Evolutionary conservation across 2,113 vertebrate genomes (phyloP).

Genomic region (Pygathrix nemaeus): DNA sequence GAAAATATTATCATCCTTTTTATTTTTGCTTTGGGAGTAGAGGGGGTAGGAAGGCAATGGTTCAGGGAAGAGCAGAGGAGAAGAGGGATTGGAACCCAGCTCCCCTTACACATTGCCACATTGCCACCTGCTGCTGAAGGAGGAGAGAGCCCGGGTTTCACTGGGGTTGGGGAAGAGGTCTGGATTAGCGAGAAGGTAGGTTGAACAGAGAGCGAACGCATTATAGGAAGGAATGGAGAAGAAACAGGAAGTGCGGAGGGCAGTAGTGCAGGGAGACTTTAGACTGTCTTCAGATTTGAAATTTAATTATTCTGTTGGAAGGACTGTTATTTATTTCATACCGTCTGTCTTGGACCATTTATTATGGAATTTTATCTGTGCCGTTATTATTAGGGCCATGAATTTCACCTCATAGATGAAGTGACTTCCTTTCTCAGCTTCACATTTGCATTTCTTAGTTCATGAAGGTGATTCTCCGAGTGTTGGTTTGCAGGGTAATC

Average conservation of each 20-base stretch:
- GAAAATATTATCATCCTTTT: not conserved
- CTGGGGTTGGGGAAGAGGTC: not conserved
- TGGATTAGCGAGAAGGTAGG: no score
- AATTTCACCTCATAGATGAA: not conserved
- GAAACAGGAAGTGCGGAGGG: not conserved
- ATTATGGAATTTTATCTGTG: not conserved
- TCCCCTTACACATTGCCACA: fast-evolving
- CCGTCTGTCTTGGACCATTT: not conserved
- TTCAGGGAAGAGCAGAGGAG: not conserved
- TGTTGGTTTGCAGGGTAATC: not conserved
- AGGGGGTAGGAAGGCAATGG: not conserved
- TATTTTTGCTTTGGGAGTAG: not conserved
- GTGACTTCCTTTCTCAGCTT: not conserved
- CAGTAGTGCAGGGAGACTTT: not conserved
- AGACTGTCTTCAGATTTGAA: not conserved
- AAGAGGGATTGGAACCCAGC: no score
- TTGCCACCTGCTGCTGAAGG: no score
- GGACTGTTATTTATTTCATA: fast-evolving
- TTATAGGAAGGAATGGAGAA: not conserved
- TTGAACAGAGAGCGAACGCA: fast-evolving
- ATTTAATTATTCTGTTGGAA: no score
- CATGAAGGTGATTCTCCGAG: fast-evolving
- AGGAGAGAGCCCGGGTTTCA: fast-evolving
- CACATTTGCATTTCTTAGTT: not conserved
- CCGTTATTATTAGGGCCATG: not conserved